Percentiles rank a stretch among this genome's conserved stretches.
These are phyloP conservation scores for Eurosta solidaginis DNA, from an alignment of 1,140 invertebrate species.

Conservation along the genomic window DNA sequence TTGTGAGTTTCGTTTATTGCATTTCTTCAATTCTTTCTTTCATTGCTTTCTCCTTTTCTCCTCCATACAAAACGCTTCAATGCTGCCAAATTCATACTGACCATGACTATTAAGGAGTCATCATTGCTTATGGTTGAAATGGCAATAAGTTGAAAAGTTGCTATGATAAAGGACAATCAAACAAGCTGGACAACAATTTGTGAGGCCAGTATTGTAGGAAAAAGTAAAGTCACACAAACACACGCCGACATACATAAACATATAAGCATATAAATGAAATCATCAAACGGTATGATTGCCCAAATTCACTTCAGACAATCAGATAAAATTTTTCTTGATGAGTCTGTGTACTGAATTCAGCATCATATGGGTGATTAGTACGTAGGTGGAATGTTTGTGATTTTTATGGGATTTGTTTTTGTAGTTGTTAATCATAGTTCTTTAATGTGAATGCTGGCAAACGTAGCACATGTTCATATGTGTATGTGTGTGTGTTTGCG, in stretches of 20 bases:
- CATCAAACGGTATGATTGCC: not conserved
- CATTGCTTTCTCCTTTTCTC: not conserved
- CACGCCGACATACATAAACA: no score
- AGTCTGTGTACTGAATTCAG: not conserved
- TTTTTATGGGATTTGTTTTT: not conserved
- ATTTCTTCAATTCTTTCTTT: not conserved
- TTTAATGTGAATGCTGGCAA: not conserved
- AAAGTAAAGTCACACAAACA: not conserved
- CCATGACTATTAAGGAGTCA: slow-evolving; percentile 4
- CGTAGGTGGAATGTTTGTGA: not conserved
- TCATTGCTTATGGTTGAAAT: slow-evolving; percentile 5
- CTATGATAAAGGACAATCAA: slow-evolving; percentile 17
- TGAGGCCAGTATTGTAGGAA: not conserved
- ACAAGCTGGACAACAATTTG: not conserved
- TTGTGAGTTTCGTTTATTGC: slow-evolving; percentile 6
- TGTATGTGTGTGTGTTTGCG: not conserved
- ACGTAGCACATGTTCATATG: not conserved
- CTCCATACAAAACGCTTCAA: no score
- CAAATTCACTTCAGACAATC: not conserved
- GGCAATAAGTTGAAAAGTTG: slow-evolving; percentile 21
- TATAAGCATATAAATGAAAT: not conserved
- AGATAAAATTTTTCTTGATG: slow-evolving; percentile 10
- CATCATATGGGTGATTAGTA: not conserved
- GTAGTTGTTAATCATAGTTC: not conserved
- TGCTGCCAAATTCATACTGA: no score